These are phyloP conservation scores for Homalodisca vitripennis DNA, from an alignment of 1,140 invertebrate genomes.

Conservation along the genomic window DNA sequence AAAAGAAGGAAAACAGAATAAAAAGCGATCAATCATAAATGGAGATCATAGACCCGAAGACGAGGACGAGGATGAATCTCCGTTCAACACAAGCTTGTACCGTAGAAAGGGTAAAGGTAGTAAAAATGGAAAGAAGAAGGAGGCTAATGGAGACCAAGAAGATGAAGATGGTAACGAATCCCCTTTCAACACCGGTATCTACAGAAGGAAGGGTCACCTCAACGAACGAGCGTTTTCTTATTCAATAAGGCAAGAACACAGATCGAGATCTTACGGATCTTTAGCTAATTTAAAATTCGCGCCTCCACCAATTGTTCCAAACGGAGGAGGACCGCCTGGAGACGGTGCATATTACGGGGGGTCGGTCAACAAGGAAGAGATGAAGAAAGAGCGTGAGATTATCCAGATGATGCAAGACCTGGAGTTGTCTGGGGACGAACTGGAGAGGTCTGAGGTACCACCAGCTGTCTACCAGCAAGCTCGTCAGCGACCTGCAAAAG, in stretches of 20 bases:
- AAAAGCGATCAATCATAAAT: conserved; percentile 10
- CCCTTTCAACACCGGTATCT: conserved; percentile 81
- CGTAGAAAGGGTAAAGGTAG: conserved; percentile 59
- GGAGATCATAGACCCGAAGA: conserved; percentile 54
- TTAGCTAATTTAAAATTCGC: conserved; percentile 83
- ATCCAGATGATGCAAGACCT: conserved; percentile 87
- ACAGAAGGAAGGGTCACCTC: conserved; percentile 85
- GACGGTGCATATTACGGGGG: conserved; percentile 31
- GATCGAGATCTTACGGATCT: conserved; percentile 86
- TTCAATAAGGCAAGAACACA: conserved; percentile 89
- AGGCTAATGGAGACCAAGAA: conserved; percentile 29
- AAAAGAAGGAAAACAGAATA: conserved; percentile 34
- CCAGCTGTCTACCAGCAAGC: conserved; percentile 51
- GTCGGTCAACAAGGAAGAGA: conserved; percentile 54
- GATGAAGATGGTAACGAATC: conserved; percentile 56
- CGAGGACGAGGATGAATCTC: conserved; percentile 66
- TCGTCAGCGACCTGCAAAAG: conserved; percentile 36
- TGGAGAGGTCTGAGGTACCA: conserved; percentile 63
- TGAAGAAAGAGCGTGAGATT: conserved; percentile 88
- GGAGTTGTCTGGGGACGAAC: conserved; percentile 74
- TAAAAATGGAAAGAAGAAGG: conserved; percentile 31
- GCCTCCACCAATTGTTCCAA: conserved; percentile 53
- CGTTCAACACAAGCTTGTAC: conserved; percentile 81
- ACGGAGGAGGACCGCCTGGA: conserved; percentile 36
- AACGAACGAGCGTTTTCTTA: conserved; percentile 93